Evolutionary conservation across 1,140 invertebrate genomes (phyloP), one percentile per base, ranked within the genome.

Genomic region (Hyles euphorbiae): DNA sequence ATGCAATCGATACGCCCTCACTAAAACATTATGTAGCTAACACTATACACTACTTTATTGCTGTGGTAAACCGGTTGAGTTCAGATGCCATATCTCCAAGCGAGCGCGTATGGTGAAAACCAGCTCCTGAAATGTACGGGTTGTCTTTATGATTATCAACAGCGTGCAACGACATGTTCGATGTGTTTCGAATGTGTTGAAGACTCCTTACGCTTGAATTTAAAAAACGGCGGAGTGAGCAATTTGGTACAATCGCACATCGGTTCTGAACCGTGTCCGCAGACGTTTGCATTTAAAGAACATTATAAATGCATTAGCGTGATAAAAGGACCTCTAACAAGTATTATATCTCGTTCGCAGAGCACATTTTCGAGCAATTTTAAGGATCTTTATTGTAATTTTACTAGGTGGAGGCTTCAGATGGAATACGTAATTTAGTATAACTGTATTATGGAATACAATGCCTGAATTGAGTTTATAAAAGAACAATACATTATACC

Each of bases 1-100:
- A 88, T 85, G 84, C 85, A 76, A 83, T 78, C 76, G 78, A 83
- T 83, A 81, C 80, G 77, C 73, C 75, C 65, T 82, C 71, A 76
- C 74, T 76, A 76, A 82, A 84, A 81, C 79, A 83, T 85, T 75
- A 78, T 78, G 78, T 79, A 76, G 67, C 70, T 58, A 74, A 80
- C 72, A 68, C 69, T 80, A 72, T 75, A 63, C 61, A 65, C 72
- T 68, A 73, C 74, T 78, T 78, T 81, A 80, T 81, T 76, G 72
- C 73, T 64, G 48, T 66, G 59, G 46, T 22, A 60, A 70, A 76
- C 68, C 63, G 67, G 65, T 69, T 53, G 56, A 65, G 50, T 67
- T 62, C 50, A 55, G 58, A 62, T 58, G 52, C 40, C 49, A 51
- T 57, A 58, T 65, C 62, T 65, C 58, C 11, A 33, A 54, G 45